Evolutionary conservation across 2,113 vertebrate genomes (phyloP), one percentile per base, ranked within the genome.

Genomic region (Alethe diademata): DNA sequence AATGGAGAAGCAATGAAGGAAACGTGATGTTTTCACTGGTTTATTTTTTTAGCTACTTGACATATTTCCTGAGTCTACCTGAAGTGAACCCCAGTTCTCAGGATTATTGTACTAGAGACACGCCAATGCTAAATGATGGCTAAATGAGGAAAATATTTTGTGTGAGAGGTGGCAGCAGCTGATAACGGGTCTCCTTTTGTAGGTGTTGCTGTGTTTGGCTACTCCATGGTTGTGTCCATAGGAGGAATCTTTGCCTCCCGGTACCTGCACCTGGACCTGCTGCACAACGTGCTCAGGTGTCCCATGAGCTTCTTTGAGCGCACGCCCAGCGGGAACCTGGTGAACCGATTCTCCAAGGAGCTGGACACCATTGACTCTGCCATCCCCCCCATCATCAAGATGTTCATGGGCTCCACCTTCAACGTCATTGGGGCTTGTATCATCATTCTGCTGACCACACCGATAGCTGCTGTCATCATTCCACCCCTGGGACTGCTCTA

Each of bases 311-410:
- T 99, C 93, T 99, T 99, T 19, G 99, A 99, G 89, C 98, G 98
- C 17, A 99, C 99, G 0, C 99, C 99, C 43, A 99, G 99, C 2
- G 99, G 99, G 29, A 99, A 99, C 97, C 97, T 99, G 70, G 99
- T 99, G 64, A 99, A 99, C 94, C 99, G 99, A 65, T 99, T 99
- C 88, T 98, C 99, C 83, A 99, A 99, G 95, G 99, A 99, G 95
- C 98, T 99, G 4, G 99, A 99, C 97, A 99, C 98, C 51, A 99
- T 99, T 29, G 99, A 99, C 97, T 98, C 99, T 0, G 72, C 98
- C 88, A 99, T 99, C 54, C 99, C 99, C 2, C 98, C 97, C 92
- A 98, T 99, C 80, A 98, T 99, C 79, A 99, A 99, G 97, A 99
- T 99, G 99, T 99, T 99, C 97, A 98, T 99, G 98, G 99, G 99